Base-by-base conservation (phyloP, 2,888 invertebrate genomes). In the Clostera curtula region DNA sequence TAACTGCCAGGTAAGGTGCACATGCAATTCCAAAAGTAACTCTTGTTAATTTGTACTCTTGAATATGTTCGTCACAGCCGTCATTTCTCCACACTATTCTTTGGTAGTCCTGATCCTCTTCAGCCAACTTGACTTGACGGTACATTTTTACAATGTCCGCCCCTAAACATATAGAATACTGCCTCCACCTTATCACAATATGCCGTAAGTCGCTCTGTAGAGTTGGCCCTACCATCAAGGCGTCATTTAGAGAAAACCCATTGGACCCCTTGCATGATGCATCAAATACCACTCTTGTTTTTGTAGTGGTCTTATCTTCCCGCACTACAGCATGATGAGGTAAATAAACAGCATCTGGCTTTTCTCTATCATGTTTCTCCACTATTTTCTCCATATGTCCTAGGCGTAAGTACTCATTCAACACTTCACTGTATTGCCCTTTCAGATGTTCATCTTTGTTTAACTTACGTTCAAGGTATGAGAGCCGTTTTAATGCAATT, bases 1-100 rank as follows among this genome's bases (percentile, higher is more conserved):
- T 43, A 1, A 55, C 47, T 0, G 49, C 53, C 1, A 53, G 27
- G 10, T 42, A 50, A 4, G 51, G 51, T 4, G 51, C 49, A 8
- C 40, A 19, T 11, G 35, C 22, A 5, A 47, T 45, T 2, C 45
- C 48, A 24, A 48, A 48, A 0, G 44, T 49, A n/a, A 47, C 29
- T 15, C 34, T 27, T 2, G 29, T 9, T 8, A 48, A 9, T 12
- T 29, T 24, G 8, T 34, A 42, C 9, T 43, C 21, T 29, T 38
- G 18, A 2, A 42, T 27, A n/a, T n/a, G n/a, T 11, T 25, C 22
- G 1, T 31, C 10, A 16, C 8, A 9, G 5, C 23, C 1, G n/a
- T 27, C 10, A 3, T 17, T 9, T 4, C 36, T 13, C 44, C 40
- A 44, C 1, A 40, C 11, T 4, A 34, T 23, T 35, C 41, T 17